Evolutionary conservation across 2,797 vertebrate species (phyloP).

Genomic region (Salmo trutta): DNA sequence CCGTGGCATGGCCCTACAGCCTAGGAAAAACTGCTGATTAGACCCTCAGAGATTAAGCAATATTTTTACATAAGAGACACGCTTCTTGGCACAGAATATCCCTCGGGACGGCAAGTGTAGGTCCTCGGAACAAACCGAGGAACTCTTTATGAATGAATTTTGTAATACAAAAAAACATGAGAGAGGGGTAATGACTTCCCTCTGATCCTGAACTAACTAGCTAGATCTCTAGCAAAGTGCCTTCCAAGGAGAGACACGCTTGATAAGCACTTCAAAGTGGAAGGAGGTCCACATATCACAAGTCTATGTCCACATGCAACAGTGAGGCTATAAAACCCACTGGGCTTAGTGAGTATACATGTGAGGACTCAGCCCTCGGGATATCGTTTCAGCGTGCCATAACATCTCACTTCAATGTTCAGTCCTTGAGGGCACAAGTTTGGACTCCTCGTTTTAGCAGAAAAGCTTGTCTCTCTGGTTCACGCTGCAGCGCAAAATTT

Average conservation of each 20-base stretch:
- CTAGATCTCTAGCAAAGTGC: not conserved
- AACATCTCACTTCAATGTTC: slow-evolving; percentile 7
- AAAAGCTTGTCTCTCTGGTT: slow-evolving; percentile 45
- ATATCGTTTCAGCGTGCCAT: not conserved
- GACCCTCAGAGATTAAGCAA: slow-evolving; percentile 37
- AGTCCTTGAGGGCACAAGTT: not conserved
- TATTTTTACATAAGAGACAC: slow-evolving; percentile 11
- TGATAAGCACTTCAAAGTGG: too few relatives aligned
- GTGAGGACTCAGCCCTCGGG: too few relatives aligned
- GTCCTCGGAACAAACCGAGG: not conserved
- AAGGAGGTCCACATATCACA: too few relatives aligned
- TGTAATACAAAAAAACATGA: too few relatives aligned
- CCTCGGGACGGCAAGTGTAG: not conserved
- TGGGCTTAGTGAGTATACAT: not conserved
- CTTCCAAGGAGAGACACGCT: not conserved
- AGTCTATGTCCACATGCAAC: too few relatives aligned
- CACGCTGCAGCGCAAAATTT: slow-evolving; percentile 56
- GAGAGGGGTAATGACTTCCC: not conserved
- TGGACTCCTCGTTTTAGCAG: not conserved
- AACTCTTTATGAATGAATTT: too few relatives aligned
- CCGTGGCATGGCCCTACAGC: slow-evolving; percentile 30
- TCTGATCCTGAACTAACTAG: not conserved
- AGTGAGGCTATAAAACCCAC: not conserved
- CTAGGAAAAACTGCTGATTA: slow-evolving; percentile 39
- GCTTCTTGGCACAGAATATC: slow-evolving; percentile 18